Percentiles rank a stretch among this genome's conserved stretches.
These are phyloP conservation scores for Climacteris rufus DNA, from an alignment of 2,113 vertebrate genomes.

Conservation along the genomic window DNA sequence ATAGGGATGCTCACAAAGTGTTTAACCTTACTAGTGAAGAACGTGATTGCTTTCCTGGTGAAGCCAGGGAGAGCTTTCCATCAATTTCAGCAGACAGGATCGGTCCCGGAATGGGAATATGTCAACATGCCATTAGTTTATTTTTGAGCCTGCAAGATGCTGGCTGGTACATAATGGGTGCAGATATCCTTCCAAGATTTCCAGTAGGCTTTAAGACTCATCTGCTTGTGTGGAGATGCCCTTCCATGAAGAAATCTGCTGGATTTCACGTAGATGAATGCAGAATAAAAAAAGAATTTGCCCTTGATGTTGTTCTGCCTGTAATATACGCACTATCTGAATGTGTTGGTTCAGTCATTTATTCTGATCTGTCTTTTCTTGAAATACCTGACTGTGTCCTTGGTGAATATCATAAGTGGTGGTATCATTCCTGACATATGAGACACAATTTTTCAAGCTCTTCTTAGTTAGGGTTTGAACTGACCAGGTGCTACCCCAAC, in stretches of 20 bases:
- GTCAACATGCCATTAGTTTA: background rate
- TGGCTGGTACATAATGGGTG: conserved; percentile 7
- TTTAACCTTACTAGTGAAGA: conserved; percentile 10
- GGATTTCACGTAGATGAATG: background rate
- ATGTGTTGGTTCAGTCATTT: background rate
- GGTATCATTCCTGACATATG: background rate
- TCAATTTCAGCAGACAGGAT: background rate
- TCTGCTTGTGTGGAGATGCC: conserved; percentile 8
- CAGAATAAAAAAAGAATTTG: conserved; percentile 13
- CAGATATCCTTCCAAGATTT: background rate
- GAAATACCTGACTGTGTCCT: conserved; percentile 35
- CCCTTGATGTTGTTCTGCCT: conserved; percentile 36
- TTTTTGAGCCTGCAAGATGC: background rate
- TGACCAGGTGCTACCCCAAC: conserved; percentile 41
- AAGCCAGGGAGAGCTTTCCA: background rate
- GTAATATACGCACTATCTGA: background rate
- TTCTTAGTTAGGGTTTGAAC: background rate
- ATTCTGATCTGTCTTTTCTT: conserved; percentile 11
- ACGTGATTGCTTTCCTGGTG: background rate
- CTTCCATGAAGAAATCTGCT: conserved; percentile 25
- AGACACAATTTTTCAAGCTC: conserved; percentile 17
- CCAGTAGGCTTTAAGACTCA: conserved; percentile 13
- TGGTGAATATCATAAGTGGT: conserved; percentile 1
- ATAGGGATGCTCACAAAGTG: conserved; percentile 17
- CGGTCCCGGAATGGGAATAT: background rate